Evolutionary conservation across 30 jellyfish, hydroid and myxozoan species (phyloP).

Genomic region (Chrysaora quinquecirrha): DNA sequence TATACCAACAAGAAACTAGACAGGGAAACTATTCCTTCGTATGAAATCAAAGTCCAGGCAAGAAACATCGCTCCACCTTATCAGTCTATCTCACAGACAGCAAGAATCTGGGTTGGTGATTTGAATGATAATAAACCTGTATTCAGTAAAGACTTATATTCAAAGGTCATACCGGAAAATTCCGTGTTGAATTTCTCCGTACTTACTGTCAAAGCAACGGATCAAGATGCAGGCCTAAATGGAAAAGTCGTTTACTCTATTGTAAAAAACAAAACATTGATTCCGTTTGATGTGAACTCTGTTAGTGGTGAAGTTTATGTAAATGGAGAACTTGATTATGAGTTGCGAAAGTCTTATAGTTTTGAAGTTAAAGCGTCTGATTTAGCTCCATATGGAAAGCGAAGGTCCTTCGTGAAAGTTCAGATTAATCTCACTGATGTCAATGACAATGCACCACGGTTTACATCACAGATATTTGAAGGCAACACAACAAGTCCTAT

Average conservation of each 20-base stretch:
- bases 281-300: constrained; percentile 73
- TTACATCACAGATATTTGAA: constrained; percentile 72
- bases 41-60: constrained; percentile 71
- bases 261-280: constrained; percentile 28
- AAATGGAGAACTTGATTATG: constrained; percentile 80
- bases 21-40: constrained; percentile 67
- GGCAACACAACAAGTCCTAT: constrained; percentile 60
- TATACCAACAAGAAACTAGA: constrained; percentile 61
- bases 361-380: constrained; percentile 88
- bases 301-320: constrained; percentile 66
- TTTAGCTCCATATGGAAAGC: constrained; percentile 60
- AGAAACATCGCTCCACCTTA: constrained; percentile 80
- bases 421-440: constrained; percentile 65
- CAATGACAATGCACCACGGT: constrained; percentile 92
- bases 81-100: constrained; percentile 73
- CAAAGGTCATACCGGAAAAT: constrained; percentile 67
- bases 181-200: constrained; percentile 65
- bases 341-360: constrained; percentile 40
- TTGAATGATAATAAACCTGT: constrained; percentile 83
- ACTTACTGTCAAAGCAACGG: constrained; percentile 71
- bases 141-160: constrained; percentile 58
- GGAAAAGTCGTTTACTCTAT: constrained; percentile 74
- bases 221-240: constrained; percentile 79
- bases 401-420: constrained; percentile 37
- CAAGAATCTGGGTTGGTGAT: constrained; percentile 78